Conservation (phyloP, 92 coral and sea anemone genomes). For the Phenganax subtilis region DNA sequence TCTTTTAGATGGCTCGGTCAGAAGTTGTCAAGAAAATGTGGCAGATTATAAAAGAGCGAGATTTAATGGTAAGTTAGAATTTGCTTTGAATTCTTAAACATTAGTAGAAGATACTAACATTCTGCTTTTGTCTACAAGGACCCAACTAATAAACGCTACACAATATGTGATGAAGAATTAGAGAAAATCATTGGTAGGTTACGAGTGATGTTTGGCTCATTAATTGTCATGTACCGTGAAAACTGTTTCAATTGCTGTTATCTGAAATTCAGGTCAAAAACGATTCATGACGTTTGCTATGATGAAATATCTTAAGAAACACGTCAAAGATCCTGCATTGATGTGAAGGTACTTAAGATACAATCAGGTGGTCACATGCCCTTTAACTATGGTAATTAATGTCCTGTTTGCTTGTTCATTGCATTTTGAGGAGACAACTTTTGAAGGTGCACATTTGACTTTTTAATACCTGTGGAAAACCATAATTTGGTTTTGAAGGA, state of each 20-base stretch:
- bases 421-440: neutral
- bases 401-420: neutral
- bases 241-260: neutral
- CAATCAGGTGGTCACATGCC: neutral
- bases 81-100: neutral
- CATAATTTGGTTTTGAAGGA: neutral
- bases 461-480: neutral
- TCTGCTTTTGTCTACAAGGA: conserved; percentile 47
- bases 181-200: conserved; percentile 73
- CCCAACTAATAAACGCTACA: conserved; percentile 76
- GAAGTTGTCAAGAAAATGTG: conserved; percentile 90
- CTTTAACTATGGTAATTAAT: neutral
- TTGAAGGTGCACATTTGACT: neutral
- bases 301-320: conserved; percentile 86
- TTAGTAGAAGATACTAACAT: neutral
- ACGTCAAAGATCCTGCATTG: conserved; percentile 60
- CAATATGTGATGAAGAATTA: conserved; percentile 77
- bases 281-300: conserved; percentile 76
- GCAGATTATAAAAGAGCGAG: conserved; percentile 73
- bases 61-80: conserved; percentile 55
- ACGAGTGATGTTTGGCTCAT: too few relatives aligned
- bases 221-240: neutral
- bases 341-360: neutral
- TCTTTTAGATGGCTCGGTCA: conserved; percentile 68
- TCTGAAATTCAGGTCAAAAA: conserved; percentile 60